phyloP scores from a whole-genome alignment of 2,113 vertebrate species.

The Galbula dea region DNA sequence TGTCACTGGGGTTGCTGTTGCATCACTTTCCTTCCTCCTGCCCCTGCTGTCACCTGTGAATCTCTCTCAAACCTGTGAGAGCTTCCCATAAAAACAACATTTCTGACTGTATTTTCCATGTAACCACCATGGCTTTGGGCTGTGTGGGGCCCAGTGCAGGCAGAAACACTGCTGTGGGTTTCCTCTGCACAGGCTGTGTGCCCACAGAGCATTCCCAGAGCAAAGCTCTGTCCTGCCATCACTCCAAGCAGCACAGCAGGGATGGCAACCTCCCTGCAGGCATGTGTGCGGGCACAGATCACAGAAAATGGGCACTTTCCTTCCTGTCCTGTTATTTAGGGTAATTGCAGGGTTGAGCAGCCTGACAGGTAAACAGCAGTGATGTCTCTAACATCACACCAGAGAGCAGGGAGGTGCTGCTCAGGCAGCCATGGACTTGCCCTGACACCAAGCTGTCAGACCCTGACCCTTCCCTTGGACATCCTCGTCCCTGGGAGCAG shows the following conservation, averaged over 20 bases:
- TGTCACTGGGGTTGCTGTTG: background rate
- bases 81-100: background rate
- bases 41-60: background rate
- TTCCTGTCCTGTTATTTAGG: background rate
- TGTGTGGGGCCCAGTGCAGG: background rate
- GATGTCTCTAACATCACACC: background rate
- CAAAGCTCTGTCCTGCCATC: background rate
- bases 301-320: background rate
- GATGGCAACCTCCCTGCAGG: background rate
- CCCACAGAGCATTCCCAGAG: background rate
- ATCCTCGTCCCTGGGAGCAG: rapidly evolving
- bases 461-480: rapidly evolving
- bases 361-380: background rate
- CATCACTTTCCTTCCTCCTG: background rate
- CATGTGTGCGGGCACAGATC: background rate
- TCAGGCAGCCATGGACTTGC: background rate
- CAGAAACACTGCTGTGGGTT: rapidly evolving
- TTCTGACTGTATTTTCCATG: background rate
- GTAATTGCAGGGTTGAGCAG: background rate
- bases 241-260: rapidly evolving
- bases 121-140: background rate
- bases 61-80: background rate
- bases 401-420: background rate
- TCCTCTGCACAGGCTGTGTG: background rate
- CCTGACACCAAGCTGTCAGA: background rate